Conservation (phyloP, 2,888 invertebrate genomes). For the Diaperis boleti region DNA sequence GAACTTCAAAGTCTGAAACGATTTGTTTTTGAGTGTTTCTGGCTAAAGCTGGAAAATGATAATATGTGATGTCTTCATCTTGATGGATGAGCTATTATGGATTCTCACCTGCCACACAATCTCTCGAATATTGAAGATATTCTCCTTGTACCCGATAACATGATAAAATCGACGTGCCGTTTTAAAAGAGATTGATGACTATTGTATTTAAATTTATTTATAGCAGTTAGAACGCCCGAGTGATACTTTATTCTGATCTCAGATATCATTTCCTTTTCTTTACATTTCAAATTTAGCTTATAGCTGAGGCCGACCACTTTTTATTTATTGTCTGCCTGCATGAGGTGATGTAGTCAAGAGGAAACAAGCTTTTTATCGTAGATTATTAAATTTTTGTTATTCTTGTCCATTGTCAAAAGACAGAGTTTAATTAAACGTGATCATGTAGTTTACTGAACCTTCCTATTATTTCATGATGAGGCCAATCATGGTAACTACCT, state of each 20-base stretch:
- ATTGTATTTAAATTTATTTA: slow-evolving; percentile 43
- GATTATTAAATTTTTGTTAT: slow-evolving; percentile 1
- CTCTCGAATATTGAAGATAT: slow-evolving; percentile 35
- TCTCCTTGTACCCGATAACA: slow-evolving; percentile 37
- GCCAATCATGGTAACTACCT: slow-evolving; percentile 13
- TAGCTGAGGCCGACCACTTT: slow-evolving; percentile 19
- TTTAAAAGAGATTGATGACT: slow-evolving; percentile 41
- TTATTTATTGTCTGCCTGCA: slow-evolving; percentile 16
- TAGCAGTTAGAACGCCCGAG: slow-evolving; percentile 31
- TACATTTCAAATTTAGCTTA: slow-evolving; percentile 27
- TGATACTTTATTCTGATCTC: slow-evolving; percentile 31
- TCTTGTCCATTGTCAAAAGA: slow-evolving; percentile 4
- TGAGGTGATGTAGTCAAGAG: not conserved
- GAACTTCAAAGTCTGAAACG: slow-evolving; percentile 17
- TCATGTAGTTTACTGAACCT: slow-evolving; percentile 7
- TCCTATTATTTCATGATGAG: slow-evolving; percentile 14
- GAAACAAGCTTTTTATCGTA: slow-evolving; percentile 19
- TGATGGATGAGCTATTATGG: slow-evolving; percentile 40
- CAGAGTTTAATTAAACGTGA: slow-evolving; percentile 8
- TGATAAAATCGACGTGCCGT: slow-evolving; percentile 40
- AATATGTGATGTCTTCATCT: slow-evolving; percentile 36
- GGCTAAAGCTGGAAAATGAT: slow-evolving; percentile 33
- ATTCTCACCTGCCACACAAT: slow-evolving; percentile 41
- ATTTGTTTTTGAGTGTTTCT: slow-evolving; percentile 29
- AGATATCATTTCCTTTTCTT: slow-evolving; percentile 35